A percentile compares a stretch with the other conserved stretches of the same genome.
Conservation (phyloP, 1,140 invertebrate genomes). For the Drosophila subpulchrella region DNA sequence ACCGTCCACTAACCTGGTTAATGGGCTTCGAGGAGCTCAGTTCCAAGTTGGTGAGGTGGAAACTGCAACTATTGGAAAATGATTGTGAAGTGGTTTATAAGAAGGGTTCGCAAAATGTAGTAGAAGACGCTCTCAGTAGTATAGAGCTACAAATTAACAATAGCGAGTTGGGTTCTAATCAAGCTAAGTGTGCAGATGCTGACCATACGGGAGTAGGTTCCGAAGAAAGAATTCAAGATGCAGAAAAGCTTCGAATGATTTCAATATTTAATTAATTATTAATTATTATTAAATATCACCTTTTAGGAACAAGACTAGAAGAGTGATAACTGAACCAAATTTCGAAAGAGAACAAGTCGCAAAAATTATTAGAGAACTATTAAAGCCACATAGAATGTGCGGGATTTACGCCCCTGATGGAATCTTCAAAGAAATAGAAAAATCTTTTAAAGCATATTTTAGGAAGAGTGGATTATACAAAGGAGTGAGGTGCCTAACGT, state of each 20-base stretch:
- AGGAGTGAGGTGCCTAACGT: no score
- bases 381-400: background rate
- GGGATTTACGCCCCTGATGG: background rate
- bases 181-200: background rate
- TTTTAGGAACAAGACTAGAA: background rate
- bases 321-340: background rate
- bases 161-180: background rate
- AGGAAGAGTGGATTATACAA: no score
- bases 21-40: background rate
- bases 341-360: background rate
- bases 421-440: background rate
- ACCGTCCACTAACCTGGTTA: background rate
- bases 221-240: background rate
- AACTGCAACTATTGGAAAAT: background rate
- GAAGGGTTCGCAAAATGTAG: background rate
- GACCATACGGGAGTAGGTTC: background rate
- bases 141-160: background rate
- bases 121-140: background rate
- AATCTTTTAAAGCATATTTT: background rate
- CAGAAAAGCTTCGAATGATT: background rate
- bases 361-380: background rate
- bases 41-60: background rate
- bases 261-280: background rate
- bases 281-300: no score
- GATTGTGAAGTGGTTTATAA: background rate